Percentiles rank a stretch among this genome's conserved stretches.
Conservation (phyloP, 2,113 vertebrate genomes). For the Emydocephalus ijimae region DNA sequence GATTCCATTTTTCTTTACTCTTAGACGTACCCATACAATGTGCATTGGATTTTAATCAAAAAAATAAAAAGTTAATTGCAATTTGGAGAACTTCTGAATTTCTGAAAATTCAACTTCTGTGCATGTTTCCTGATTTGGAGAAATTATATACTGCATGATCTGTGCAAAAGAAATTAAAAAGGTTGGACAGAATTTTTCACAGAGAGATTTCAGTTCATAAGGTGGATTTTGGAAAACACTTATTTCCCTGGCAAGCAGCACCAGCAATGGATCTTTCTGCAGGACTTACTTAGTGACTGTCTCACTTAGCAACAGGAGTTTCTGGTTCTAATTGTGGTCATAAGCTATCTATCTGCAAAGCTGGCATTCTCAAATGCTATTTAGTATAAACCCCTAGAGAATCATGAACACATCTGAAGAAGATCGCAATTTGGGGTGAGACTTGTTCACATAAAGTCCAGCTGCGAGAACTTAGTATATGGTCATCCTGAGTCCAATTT, state of each 20-base stretch:
- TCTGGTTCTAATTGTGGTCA: neutral
- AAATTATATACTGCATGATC: neutral
- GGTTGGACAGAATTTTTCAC: neutral
- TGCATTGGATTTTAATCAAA: neutral
- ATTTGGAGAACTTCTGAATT: neutral
- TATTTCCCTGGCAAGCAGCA: neutral
- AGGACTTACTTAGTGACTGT: too few relatives aligned
- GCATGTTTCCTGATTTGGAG: neutral
- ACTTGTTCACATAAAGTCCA: neutral
- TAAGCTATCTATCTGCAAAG: neutral
- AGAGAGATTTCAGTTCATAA: neutral
- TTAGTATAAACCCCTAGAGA: neutral
- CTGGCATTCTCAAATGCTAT: neutral
- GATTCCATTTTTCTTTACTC: neutral
- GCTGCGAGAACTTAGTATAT: neutral
- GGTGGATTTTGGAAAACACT: neutral
- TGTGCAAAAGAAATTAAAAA: neutral
- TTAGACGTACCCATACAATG: neutral
- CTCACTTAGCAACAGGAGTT: too few relatives aligned
- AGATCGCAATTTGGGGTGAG: neutral
- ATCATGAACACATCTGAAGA: neutral
- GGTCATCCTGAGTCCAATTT: neutral
- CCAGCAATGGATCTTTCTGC: neutral
- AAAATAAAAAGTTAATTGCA: neutral
- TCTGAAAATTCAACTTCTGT: neutral